These are phyloP conservation scores for Drosophila setifemur DNA, from an alignment of 1,140 invertebrate genomes.

Conservation along the genomic window DNA sequence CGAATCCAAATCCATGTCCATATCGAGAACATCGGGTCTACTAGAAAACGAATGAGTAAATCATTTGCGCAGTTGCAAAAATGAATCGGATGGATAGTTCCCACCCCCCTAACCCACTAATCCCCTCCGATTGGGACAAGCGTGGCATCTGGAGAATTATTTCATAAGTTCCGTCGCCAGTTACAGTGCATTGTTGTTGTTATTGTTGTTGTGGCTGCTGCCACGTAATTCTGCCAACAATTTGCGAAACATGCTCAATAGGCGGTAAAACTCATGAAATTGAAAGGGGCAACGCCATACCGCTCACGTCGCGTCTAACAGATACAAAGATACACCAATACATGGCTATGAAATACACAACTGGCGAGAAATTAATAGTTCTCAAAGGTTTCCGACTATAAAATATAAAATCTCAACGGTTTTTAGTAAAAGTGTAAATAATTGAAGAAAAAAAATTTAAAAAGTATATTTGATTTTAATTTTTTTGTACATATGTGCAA, in stretches of 20 bases:
- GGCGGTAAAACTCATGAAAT: slow-evolving; percentile 30
- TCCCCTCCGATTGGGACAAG: background rate
- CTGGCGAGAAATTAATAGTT: slow-evolving; percentile 2
- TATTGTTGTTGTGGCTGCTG: slow-evolving; percentile 19
- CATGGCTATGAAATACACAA: background rate
- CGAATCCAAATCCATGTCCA: slow-evolving; percentile 8
- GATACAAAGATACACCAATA: slow-evolving; percentile 18
- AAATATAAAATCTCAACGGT: too few relatives aligned
- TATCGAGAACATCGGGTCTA: slow-evolving; percentile 22
- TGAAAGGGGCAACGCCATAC: slow-evolving; percentile 28
- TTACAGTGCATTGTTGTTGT: slow-evolving; percentile 36
- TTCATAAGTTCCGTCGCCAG: slow-evolving; percentile 64
- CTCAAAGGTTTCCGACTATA: too few relatives aligned
- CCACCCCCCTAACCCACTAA: background rate
- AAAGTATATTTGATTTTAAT: too few relatives aligned
- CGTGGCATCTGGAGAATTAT: slow-evolving; percentile 44
- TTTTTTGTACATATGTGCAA: too few relatives aligned
- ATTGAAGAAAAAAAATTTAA: too few relatives aligned
- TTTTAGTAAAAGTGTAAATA: too few relatives aligned
- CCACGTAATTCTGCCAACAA: slow-evolving; percentile 65
- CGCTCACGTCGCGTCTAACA: slow-evolving; percentile 41
- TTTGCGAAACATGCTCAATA: slow-evolving; percentile 61
- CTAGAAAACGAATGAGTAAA: slow-evolving; percentile 22
- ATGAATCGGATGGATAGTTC: background rate
- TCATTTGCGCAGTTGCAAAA: slow-evolving; percentile 41